Evolutionary conservation across 2,797 vertebrate genomes (phyloP).

Genomic region (Ataeniobius toweri): DNA sequence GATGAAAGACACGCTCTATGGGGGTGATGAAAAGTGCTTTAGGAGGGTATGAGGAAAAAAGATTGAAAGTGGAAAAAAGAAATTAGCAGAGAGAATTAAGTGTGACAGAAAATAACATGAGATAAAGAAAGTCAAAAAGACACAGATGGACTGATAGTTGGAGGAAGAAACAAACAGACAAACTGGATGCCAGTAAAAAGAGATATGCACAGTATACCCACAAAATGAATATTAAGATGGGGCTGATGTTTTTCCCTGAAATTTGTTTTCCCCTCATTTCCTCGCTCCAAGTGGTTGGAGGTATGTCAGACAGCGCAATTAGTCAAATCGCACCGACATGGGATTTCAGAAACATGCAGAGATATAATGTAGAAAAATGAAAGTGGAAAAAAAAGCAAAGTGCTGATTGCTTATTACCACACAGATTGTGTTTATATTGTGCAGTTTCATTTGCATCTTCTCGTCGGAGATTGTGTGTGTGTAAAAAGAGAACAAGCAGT

Average conservation of each 20-base stretch:
- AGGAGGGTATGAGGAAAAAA: background rate
- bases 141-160: constrained; percentile 30
- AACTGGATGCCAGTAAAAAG: constrained; percentile 14
- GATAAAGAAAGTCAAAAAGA: constrained; percentile 15
- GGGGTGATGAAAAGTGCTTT: constrained; percentile 24
- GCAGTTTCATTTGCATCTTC: constrained; percentile 23
- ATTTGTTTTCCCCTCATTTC: constrained; percentile 58
- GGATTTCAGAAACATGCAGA: constrained; percentile 60
- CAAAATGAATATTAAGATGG: constrained; percentile 36
- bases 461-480: background rate
- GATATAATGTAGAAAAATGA: constrained; percentile 41
- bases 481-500: background rate
- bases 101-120: constrained; percentile 34
- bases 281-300: constrained; percentile 44
- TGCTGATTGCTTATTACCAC: constrained; percentile 71
- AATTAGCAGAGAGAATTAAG: constrained; percentile 30
- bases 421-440: constrained; percentile 59
- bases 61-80: constrained; percentile 15
- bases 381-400: constrained; percentile 15
- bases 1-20: constrained; percentile 52
- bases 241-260: constrained; percentile 36
- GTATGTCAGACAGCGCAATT: constrained; percentile 68
- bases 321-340: constrained; percentile 68
- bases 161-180: constrained; percentile 28
- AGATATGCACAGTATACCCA: constrained; percentile 3